A percentile compares a stretch with the other conserved stretches of the same genome.
Conservation (phyloP, 2,888 invertebrate species). For the Helobdella robusta region DNA sequence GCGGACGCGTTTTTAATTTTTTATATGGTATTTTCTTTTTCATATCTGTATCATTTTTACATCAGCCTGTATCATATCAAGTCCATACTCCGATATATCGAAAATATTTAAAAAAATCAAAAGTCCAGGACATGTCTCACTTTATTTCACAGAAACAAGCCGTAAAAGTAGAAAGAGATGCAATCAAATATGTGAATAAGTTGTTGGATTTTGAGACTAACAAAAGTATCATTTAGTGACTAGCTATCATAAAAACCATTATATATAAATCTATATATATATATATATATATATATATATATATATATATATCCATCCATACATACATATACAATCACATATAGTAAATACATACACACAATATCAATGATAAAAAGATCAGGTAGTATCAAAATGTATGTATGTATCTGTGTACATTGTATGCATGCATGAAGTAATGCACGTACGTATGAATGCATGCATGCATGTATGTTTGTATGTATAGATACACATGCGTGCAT, state of each 20-base stretch:
- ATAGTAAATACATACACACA: no score
- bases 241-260: background rate
- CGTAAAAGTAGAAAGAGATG: background rate
- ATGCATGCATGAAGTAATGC: background rate
- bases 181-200: background rate
- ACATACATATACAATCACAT: no score
- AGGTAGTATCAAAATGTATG: no score
- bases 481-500: background rate
- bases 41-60: no score
- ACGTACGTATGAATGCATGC: background rate
- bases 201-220: background rate
- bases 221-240: background rate
- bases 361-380: no score
- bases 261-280: background rate
- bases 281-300: constrained; percentile 1
- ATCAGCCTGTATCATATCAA: no score
- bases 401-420: background rate
- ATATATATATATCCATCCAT: no score
- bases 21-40: no score
- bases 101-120: no score
- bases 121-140: no score
- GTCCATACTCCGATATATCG: no score
- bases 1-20: no score
- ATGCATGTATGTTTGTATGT: constrained; percentile 1
- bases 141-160: background rate